Base-by-base conservation (phyloP, 2,113 vertebrate genomes). In the Pontoporia blainvillei region DNA sequence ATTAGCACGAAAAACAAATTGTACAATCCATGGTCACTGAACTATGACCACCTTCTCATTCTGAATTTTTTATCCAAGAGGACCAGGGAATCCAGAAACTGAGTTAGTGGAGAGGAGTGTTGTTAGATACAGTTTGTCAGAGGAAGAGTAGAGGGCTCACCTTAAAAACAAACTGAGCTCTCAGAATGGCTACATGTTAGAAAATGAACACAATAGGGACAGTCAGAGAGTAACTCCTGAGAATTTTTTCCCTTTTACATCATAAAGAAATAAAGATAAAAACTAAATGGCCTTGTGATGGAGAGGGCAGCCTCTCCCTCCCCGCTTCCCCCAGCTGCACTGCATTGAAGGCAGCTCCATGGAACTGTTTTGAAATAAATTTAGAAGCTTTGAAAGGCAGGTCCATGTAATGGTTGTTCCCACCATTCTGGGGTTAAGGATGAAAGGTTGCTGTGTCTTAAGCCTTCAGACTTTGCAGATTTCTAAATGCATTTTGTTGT, bases 111-210 rank as follows among this genome's bases (percentile, higher is more conserved):
- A 57, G 36, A 83, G 23, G 23, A 81, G n/a, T 54, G 21, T 66
- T 62, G 46, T 31, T 69, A 41, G 39, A 72, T 14, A 31, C 41
- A 34, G 86, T 84, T 85, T 83, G 79, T 44, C 75, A 66, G 62
- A 75, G 75, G 34, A 85, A 46, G 39, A 34, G 29, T 12, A 18
- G 2, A 83, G 27, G 21, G 8, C 41, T 36, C 8, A 9, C 71
- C 85, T 95, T 92, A 69, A 83, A 94, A 96, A 34, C 54, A 92
- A 90, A 85, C 62, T 21, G 54, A 64, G 46, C 36, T 93, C 89
- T 95, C 82, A 44, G 20, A 79, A 75, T 1, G 10, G 41, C n/a
- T 36, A 34, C 4, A 39, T 5, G 0, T 36, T 61, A 44, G 69
- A 69, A 95, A 84, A 69, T 29, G 57, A 82, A 81, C 44, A 39